Percentiles rank a stretch among this genome's conserved stretches.
Conservation (phyloP, 2,888 invertebrate species). For the Melinaea menophilus region DNA sequence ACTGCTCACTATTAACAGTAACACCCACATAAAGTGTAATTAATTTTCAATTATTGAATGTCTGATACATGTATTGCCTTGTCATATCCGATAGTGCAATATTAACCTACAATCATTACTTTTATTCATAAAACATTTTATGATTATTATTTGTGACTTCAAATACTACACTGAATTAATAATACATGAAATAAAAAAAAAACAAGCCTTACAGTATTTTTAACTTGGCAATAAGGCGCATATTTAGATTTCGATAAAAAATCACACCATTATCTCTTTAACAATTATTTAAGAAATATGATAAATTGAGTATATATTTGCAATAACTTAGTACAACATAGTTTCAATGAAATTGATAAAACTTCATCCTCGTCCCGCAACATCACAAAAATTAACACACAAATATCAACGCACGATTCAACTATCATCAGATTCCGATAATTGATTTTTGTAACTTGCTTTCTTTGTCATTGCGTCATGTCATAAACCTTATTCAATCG, state of each 20-base stretch:
- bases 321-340: no score
- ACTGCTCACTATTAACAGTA: conserved; percentile 17
- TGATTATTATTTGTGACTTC: no score
- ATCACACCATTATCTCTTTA: no score
- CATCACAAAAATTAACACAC: neutral
- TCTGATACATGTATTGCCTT: conserved; percentile 36
- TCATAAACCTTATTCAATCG: no score
- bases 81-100: conserved; percentile 27
- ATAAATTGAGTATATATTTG: no score
- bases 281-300: no score
- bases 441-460: conserved; percentile 36
- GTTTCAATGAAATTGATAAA: neutral
- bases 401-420: conserved; percentile 24
- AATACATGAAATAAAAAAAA: no score
- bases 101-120: conserved; percentile 6
- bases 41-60: conserved; percentile 42
- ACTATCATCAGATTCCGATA: conserved; percentile 39
- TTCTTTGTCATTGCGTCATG: conserved; percentile 30
- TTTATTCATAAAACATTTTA: no score
- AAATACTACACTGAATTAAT: no score
- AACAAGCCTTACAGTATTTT: no score
- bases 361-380: neutral
- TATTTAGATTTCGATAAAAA: no score
- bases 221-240: no score
- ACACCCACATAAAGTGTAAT: conserved; percentile 36